These are phyloP conservation scores for Nettapus auritus DNA, from an alignment of 2,113 vertebrate genomes.

Conservation along the genomic window DNA sequence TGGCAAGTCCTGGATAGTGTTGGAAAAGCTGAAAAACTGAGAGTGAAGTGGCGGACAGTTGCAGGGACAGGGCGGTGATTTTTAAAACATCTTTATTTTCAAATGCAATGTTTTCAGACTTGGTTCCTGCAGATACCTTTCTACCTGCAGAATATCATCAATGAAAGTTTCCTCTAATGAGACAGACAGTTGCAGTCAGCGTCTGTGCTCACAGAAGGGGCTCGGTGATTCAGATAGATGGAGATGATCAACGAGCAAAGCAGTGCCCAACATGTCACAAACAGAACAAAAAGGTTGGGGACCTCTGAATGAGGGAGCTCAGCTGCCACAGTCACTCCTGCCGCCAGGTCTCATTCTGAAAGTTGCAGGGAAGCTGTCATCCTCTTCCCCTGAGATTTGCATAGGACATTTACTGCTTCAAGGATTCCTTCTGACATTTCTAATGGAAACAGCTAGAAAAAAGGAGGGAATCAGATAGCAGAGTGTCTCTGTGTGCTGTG, in stretches of 20 bases:
- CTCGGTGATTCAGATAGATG: not conserved
- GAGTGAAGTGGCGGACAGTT: accelerated
- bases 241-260: constrained; percentile 20
- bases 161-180: not conserved
- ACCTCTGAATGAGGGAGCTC: constrained; percentile 2
- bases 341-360: not conserved
- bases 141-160: not conserved
- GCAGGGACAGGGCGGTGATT: not conserved
- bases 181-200: not conserved
- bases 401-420: not conserved
- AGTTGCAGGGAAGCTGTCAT: not conserved
- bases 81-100: not conserved
- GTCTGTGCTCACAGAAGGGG: not conserved
- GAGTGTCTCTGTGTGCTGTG: not conserved
- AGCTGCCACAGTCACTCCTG: not conserved
- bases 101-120: not conserved
- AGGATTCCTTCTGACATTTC: constrained; percentile 47
- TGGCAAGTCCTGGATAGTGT: not conserved
- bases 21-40: not conserved
- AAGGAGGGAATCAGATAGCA: constrained; percentile 8
- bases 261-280: not conserved
- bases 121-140: not conserved
- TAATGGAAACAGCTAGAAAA: constrained; percentile 45
- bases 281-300: not conserved
- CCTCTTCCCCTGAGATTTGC: not conserved